A percentile compares a stretch with the other conserved stretches of the same genome.
Conservation (phyloP, 2,113 vertebrate species). For the Pristiophorus japonicus region DNA sequence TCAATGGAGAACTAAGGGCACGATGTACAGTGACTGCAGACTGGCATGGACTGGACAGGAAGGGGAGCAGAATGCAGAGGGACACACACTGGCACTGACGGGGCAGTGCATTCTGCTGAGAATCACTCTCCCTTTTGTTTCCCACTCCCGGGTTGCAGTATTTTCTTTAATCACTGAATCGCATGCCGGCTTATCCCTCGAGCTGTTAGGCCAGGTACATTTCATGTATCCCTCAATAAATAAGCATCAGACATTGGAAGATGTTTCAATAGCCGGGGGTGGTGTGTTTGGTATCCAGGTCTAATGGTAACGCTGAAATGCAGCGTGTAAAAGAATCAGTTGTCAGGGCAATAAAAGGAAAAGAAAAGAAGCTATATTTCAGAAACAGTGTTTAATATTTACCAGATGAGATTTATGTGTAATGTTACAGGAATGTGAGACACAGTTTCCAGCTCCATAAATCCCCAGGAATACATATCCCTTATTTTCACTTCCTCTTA, state of each 20-base stretch:
- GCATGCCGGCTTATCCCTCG: background rate
- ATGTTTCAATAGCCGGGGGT: background rate
- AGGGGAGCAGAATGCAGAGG: background rate
- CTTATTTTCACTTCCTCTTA: slow-evolving; percentile 48
- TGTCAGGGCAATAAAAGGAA: slow-evolving; percentile 45
- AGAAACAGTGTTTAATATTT: slow-evolving; percentile 76
- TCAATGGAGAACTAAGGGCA: background rate
- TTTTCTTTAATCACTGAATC: no score
- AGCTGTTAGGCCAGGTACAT: background rate
- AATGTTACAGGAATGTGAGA: slow-evolving; percentile 73
- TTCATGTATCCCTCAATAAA: background rate
- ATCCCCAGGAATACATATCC: slow-evolving; percentile 62
- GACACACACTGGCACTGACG: background rate
- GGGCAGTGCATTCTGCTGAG: background rate
- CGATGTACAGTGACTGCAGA: background rate
- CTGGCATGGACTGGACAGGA: background rate
- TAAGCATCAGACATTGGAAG: slow-evolving; percentile 10
- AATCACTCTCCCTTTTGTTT: background rate
- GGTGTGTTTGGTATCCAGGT: background rate
- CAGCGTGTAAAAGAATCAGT: slow-evolving; percentile 46
- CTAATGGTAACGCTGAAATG: background rate
- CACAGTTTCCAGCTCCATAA: slow-evolving; percentile 66
- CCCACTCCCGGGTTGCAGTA: background rate
- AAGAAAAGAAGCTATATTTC: slow-evolving; percentile 57
- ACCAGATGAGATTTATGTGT: slow-evolving; percentile 75